phyloP scores from a whole-genome alignment of 2,113 vertebrate genomes.

The Dryoscopus gambensis region DNA sequence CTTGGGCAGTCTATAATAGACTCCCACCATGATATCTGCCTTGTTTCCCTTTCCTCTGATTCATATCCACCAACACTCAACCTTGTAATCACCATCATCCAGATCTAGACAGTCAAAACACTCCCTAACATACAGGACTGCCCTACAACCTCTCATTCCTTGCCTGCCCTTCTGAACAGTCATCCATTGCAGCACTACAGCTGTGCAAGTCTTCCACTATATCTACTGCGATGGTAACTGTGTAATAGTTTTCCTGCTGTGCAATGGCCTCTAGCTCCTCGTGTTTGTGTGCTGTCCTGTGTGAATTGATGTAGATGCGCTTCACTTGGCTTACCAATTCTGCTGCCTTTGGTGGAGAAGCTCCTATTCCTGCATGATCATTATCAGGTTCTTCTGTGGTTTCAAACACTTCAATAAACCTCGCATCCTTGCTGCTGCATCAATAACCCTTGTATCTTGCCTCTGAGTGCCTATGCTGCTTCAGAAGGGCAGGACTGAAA shows the following conservation, averaged over 20 bases:
- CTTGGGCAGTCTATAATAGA: neutral
- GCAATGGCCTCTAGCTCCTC: neutral
- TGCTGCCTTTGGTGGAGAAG: neutral
- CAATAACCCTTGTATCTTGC: neutral
- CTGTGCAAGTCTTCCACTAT: neutral
- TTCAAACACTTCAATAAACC: neutral
- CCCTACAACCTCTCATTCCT: neutral
- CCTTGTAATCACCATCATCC: neutral
- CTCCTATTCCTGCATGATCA: rapidly evolving
- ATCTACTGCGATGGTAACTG: neutral
- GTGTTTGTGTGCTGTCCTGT: neutral
- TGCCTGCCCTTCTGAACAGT: neutral
- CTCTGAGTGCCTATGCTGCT: neutral
- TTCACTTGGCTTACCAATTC: neutral
- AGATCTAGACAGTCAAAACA: neutral
- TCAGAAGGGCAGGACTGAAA: neutral
- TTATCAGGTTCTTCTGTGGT: neutral
- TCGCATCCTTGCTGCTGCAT: neutral
- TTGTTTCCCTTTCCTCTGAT: neutral
- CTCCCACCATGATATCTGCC: neutral
- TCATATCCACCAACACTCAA: neutral
- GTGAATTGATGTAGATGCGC: neutral
- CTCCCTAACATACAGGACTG: neutral
- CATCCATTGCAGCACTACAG: neutral
- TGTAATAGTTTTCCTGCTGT: neutral